A percentile compares a stretch with the other conserved stretches of the same genome.
Conservation (phyloP, 2,888 invertebrate species). For the Tachina fera region DNA sequence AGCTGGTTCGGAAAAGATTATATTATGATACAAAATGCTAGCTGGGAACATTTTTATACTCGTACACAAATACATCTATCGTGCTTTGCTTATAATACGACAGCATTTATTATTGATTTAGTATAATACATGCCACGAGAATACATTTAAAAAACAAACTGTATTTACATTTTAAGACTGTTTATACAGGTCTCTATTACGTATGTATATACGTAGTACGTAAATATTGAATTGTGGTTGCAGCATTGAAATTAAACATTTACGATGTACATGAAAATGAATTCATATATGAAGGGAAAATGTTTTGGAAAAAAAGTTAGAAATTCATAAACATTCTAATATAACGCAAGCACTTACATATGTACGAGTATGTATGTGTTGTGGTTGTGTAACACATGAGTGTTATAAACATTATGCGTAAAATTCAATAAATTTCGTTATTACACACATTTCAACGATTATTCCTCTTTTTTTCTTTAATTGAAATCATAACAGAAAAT, state of each 20-base stretch:
- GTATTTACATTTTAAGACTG: no score
- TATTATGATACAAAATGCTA: no score
- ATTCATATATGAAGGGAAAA: slow-evolving; percentile 19
- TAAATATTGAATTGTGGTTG: slow-evolving; percentile 52
- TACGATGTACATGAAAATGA: not conserved
- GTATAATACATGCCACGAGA: no score
- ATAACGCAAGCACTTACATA: not conserved
- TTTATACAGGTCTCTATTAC: no score
- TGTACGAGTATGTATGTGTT: not conserved
- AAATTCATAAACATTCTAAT: slow-evolving; percentile 41
- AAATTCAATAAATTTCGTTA: slow-evolving; percentile 59
- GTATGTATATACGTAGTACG: not conserved
- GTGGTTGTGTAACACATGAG: not conserved
- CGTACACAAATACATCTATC: no score
- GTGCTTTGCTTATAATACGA: no score
- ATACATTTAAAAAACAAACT: no score
- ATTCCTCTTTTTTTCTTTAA: not conserved
- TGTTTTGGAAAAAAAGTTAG: slow-evolving; percentile 24
- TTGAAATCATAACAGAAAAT: not conserved
- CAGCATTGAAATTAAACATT: slow-evolving; percentile 54
- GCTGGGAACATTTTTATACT: no score
- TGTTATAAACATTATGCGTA: slow-evolving; percentile 40
- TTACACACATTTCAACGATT: slow-evolving; percentile 13
- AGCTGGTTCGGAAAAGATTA: no score
- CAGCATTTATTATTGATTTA: no score